phyloP scores from a whole-genome alignment of 2,797 vertebrate genomes.

The Huso huso region DNA sequence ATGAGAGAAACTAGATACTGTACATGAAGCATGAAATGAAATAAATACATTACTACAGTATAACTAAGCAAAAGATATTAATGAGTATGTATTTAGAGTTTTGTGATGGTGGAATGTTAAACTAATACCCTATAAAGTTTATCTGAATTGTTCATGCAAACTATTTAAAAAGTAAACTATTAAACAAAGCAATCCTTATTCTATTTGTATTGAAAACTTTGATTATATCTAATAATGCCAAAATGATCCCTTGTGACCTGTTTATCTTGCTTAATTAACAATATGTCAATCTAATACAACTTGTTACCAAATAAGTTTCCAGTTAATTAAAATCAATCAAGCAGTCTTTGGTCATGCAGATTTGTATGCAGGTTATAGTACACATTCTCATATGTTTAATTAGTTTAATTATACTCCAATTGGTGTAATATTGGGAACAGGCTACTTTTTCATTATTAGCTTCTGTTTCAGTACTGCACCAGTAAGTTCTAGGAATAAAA shows the following conservation, averaged over 20 bases:
- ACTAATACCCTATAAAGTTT: too few species aligned
- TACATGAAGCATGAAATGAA: neutral
- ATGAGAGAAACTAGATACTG: too few species aligned
- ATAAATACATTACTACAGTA: too few species aligned
- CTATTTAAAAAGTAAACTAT: too few species aligned
- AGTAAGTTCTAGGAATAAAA: too few species aligned
- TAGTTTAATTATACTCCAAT: slow-evolving; percentile 18
- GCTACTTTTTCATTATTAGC: neutral
- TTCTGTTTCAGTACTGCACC: neutral
- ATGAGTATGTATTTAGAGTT: too few species aligned
- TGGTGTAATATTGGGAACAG: slow-evolving; percentile 12
- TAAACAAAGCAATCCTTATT: too few species aligned
- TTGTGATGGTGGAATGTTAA: too few species aligned
- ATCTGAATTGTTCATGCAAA: too few species aligned
- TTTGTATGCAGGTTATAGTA: slow-evolving; percentile 15
- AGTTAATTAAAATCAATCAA: slow-evolving; percentile 25
- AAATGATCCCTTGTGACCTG: slow-evolving; percentile 10
- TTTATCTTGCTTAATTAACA: slow-evolving; percentile 22
- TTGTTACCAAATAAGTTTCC: slow-evolving; percentile 22
- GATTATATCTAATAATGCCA: slow-evolving; percentile 1
- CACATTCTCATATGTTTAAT: slow-evolving; percentile 15
- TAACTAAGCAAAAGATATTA: too few species aligned
- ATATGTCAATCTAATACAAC: slow-evolving; percentile 17
- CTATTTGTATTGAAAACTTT: neutral
- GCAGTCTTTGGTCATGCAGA: slow-evolving; percentile 11